Evolutionary conservation across 2,888 invertebrate species (phyloP).

Genomic region (Dasysyrphus tricinctus): DNA sequence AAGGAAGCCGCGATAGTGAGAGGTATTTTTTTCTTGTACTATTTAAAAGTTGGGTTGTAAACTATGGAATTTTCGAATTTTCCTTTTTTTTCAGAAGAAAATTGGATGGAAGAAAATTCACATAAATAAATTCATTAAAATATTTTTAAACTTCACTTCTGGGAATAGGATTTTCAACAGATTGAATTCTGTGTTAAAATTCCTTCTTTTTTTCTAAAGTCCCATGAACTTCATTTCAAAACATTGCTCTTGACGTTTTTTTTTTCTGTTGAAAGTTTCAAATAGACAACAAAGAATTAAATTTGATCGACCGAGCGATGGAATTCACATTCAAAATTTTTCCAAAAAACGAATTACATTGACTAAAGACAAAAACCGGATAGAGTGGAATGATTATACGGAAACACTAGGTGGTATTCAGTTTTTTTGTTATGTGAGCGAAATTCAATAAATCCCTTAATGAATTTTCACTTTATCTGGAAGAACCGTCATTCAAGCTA

Average conservation of each 20-base stretch:
- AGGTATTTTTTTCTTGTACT: neutral
- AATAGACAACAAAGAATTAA: neutral
- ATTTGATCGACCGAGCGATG: neutral
- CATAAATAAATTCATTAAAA: constrained; percentile 19
- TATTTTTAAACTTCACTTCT: constrained; percentile 1
- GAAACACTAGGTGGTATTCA: neutral
- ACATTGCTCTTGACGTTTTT: neutral
- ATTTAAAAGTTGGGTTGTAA: constrained; percentile 18
- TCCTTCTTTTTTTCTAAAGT: neutral
- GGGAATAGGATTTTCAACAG: constrained; percentile 7
- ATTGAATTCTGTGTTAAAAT: neutral
- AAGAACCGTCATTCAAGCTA: neutral
- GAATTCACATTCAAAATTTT: neutral
- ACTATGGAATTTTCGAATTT: neutral
- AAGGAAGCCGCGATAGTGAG: constrained; percentile 15
- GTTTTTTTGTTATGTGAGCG: neutral
- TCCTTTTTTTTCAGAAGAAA: neutral
- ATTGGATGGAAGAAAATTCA: neutral
- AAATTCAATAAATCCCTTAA: constrained; percentile 15
- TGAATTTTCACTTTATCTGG: neutral
- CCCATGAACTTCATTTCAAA: neutral
- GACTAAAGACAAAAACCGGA: no score
- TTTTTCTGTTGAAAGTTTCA: neutral
- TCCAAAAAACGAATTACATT: neutral
- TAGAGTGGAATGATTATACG: neutral